Evolutionary conservation across 53 echinoderm and acorn worm species (phyloP).

Genomic region (Patiria pectinifera): DNA sequence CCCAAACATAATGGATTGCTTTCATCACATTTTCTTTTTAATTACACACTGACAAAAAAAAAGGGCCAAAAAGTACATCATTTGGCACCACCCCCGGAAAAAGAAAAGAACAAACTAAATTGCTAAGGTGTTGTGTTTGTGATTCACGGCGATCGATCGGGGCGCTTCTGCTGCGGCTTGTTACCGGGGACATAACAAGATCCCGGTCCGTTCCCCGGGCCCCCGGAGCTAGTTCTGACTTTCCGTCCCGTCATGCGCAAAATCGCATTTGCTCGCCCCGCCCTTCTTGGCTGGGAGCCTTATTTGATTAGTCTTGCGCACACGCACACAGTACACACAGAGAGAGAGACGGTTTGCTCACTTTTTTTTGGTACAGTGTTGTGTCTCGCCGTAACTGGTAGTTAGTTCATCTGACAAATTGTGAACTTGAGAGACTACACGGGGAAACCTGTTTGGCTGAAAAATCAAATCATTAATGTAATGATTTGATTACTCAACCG

Average conservation of each 20-base stretch:
- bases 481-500: background rate
- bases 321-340: conserved; percentile 7
- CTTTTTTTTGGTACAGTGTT: background rate
- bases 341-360: background rate
- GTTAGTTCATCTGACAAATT: background rate
- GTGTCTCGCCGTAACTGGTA: background rate
- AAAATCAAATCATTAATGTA: background rate
- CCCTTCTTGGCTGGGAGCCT: conserved; percentile 43
- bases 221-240: conserved; percentile 57
- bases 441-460: background rate
- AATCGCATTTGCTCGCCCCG: conserved; percentile 60
- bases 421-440: background rate
- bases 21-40: background rate
- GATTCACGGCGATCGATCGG: conserved; percentile 24
- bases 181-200: conserved; percentile 50
- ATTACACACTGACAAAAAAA: background rate
- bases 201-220: background rate
- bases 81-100: background rate
- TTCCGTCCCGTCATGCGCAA: conserved; percentile 59
- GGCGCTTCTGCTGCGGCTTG: conserved; percentile 20
- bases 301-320: conserved; percentile 41
- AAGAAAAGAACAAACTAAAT: background rate
- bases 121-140: conserved; percentile 28
- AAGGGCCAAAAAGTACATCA: background rate
- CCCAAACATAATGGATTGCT: background rate